phyloP scores from a whole-genome alignment of 2,888 invertebrate genomes.

The Drosophila acutilabella region DNA sequence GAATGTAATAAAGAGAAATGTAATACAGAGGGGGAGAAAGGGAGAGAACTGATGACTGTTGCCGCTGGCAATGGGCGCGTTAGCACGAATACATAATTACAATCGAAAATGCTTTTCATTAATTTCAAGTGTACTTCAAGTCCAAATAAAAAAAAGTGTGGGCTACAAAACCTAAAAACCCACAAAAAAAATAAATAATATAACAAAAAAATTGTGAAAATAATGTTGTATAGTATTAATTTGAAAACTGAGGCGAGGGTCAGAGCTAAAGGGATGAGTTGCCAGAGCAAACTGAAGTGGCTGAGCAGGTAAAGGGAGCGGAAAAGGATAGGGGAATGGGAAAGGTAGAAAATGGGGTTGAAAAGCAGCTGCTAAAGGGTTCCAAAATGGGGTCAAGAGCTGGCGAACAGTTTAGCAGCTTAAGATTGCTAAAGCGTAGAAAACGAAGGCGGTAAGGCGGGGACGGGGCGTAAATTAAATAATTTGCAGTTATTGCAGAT shows the following conservation, averaged over 20 bases:
- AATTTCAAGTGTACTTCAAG: constrained; percentile 71
- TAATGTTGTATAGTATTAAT: constrained; percentile 55
- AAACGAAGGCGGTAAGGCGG: not conserved
- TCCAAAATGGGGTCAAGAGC: constrained; percentile 60
- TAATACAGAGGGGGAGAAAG: not conserved
- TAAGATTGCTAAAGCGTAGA: constrained; percentile 38
- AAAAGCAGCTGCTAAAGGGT: constrained; percentile 36
- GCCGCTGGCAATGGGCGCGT: constrained; percentile 56
- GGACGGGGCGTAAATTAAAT: constrained; percentile 31
- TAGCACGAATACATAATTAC: constrained; percentile 78
- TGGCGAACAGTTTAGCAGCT: constrained; percentile 56
- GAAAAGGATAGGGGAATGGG: not conserved
- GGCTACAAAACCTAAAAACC: not conserved
- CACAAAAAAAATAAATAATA: not conserved
- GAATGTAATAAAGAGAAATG: not conserved
- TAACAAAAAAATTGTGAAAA: constrained; percentile 29
- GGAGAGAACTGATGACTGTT: constrained; percentile 39
- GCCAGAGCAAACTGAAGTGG: constrained; percentile 3
- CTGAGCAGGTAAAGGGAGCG: constrained; percentile 5
- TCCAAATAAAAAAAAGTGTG: constrained; percentile 21
- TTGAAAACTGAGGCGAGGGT: constrained; percentile 30
- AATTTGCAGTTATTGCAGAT: constrained; percentile 34
- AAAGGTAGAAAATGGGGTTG: not conserved
- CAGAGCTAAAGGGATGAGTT: not conserved
- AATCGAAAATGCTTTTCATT: constrained; percentile 79